These are phyloP conservation scores for Eledone cirrhosa DNA, from an alignment of 2,888 invertebrate genomes.

Conservation along the genomic window DNA sequence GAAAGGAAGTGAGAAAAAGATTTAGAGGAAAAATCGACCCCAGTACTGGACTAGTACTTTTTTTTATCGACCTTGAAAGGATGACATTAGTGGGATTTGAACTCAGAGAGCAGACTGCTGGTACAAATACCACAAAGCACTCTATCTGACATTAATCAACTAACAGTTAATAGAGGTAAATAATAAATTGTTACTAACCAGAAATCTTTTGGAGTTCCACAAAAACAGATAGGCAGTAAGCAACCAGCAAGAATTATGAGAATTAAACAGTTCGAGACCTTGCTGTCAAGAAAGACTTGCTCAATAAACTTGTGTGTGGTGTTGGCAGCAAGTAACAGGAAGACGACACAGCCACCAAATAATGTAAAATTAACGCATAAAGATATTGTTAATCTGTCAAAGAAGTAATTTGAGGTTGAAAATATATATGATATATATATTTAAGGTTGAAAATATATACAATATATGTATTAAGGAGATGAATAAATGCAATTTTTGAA, in stretches of 20 bases:
- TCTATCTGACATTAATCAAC: too few relatives aligned
- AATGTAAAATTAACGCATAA: constrained; percentile 74
- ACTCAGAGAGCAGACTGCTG: too few relatives aligned
- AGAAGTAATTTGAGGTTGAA: neutral
- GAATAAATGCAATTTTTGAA: too few relatives aligned
- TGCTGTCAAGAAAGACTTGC: constrained; percentile 71
- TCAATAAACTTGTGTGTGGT: constrained; percentile 78
- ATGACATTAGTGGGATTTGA: too few relatives aligned
- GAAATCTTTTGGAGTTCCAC: constrained; percentile 91
- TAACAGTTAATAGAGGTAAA: too few relatives aligned
- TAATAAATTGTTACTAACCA: constrained; percentile 73
- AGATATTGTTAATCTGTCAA: constrained; percentile 69
- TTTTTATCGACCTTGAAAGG: too few relatives aligned
- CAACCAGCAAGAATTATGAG: constrained; percentile 78
- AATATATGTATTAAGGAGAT: neutral
- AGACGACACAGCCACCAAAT: constrained; percentile 75
- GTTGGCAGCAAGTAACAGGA: constrained; percentile 75
- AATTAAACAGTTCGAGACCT: constrained; percentile 89
- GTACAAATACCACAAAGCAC: too few relatives aligned
- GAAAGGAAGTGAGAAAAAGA: too few relatives aligned
- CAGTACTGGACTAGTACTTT: too few relatives aligned
- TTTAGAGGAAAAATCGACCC: too few relatives aligned
- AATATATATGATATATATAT: too few relatives aligned
- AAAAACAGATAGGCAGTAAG: constrained; percentile 84
- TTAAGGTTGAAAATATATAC: neutral